Percentiles rank a stretch among this genome's conserved stretches.
These are phyloP conservation scores for Phyllopteryx taeniolatus DNA, from an alignment of 2,113 vertebrate species.

Conservation along the genomic window DNA sequence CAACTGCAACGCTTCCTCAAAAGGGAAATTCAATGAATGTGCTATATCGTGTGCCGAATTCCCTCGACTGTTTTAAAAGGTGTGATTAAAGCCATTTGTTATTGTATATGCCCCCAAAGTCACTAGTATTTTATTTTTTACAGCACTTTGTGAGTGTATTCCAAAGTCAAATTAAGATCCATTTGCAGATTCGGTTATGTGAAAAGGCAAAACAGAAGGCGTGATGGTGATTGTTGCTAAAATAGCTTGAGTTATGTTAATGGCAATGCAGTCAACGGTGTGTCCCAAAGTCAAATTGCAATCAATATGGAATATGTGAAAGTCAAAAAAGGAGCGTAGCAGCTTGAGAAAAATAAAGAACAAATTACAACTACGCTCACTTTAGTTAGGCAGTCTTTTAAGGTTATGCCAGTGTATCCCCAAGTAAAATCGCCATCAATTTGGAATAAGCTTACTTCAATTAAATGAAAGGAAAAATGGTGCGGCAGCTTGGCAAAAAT, in stretches of 20 bases:
- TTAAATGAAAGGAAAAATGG: neutral
- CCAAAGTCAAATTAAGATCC: neutral
- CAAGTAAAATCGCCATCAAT: neutral
- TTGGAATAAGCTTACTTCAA: neutral
- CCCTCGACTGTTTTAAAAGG: conserved; percentile 29
- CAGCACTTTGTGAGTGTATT: neutral
- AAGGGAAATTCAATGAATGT: conserved; percentile 59
- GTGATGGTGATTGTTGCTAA: neutral
- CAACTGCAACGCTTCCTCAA: conserved; percentile 69
- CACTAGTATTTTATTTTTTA: neutral
- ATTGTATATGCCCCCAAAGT: conserved; percentile 18
- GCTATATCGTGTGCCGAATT: conserved; percentile 41
- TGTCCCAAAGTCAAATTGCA: too few relatives aligned
- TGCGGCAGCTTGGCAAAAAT: too few relatives aligned
- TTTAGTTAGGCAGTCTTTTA: too few relatives aligned
- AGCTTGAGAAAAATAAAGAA: too few relatives aligned
- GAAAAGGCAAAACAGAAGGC: too few relatives aligned
- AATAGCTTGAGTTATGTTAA: neutral
- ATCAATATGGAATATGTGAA: too few relatives aligned
- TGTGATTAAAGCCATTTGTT: conserved; percentile 32
- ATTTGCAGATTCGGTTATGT: neutral
- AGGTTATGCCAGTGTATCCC: too few relatives aligned
- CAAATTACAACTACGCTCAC: too few relatives aligned
- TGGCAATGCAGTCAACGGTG: too few relatives aligned
- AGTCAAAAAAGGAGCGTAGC: too few relatives aligned